Conservation (phyloP, 2,797 vertebrate genomes). For the Loris lydekkerianus region DNA sequence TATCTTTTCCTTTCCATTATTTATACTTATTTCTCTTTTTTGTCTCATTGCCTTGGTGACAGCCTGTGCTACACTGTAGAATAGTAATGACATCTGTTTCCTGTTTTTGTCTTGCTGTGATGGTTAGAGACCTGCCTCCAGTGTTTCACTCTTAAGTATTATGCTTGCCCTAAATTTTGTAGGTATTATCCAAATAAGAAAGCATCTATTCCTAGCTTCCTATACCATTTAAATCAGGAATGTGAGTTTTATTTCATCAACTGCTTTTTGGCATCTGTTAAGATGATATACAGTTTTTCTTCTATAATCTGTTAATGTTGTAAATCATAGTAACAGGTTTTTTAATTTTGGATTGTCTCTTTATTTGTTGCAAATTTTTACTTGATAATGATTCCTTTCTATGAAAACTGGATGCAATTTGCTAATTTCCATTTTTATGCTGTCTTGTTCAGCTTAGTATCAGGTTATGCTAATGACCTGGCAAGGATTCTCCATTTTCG, state of each 20-base stretch:
- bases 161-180: background rate
- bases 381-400: background rate
- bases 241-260: background rate
- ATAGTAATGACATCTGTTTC: background rate
- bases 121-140: background rate
- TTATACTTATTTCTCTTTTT: background rate
- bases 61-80: fast-evolving
- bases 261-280: background rate
- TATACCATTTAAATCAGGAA: background rate
- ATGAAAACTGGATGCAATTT: background rate
- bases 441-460: background rate
- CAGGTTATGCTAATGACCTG: background rate
- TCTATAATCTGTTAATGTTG: background rate
- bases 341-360: background rate
- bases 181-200: background rate
- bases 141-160: background rate
- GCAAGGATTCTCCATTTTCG: background rate
- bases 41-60: too few relatives aligned
- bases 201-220: background rate
- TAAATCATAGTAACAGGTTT: background rate
- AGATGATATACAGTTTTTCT: background rate
- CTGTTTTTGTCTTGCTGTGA: background rate
- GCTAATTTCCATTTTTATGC: background rate
- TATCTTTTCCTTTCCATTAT: background rate
- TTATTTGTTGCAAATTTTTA: background rate